Percentiles rank a stretch among this genome's conserved stretches.
Evolutionary conservation across 2,888 invertebrate genomes (phyloP).

Genomic region (Polydrusus cervinus): DNA sequence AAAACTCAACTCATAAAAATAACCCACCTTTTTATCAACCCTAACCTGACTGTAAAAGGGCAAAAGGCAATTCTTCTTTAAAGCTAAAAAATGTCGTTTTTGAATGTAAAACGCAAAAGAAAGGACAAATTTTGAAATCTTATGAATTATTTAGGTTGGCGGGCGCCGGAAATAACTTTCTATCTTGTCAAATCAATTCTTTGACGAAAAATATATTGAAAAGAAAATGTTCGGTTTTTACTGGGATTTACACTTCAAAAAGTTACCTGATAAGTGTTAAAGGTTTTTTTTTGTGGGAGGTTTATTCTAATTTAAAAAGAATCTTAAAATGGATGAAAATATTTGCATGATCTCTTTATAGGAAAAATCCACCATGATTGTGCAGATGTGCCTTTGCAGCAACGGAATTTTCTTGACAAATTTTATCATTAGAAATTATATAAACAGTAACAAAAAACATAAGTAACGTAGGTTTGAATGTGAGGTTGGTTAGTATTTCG

Average conservation of each 20-base stretch:
- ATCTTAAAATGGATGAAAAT: not conserved
- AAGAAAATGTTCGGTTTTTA: not conserved
- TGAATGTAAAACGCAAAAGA: conserved; percentile 1
- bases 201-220: conserved; percentile 17
- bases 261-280: conserved; percentile 5
- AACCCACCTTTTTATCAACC: not conserved
- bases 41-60: not conserved
- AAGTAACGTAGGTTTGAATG: too few relatives aligned
- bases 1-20: not conserved
- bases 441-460: too few relatives aligned
- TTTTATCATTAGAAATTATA: not conserved
- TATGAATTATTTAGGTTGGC: conserved; percentile 8
- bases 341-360: not conserved
- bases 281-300: not conserved
- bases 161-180: not conserved
- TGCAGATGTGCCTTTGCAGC: not conserved
- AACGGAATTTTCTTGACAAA: not conserved
- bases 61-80: not conserved
- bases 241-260: conserved; percentile 8
- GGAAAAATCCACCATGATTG: not conserved
- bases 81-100: conserved; percentile 1
- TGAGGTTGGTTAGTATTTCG: too few relatives aligned
- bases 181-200: conserved; percentile 13
- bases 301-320: not conserved
- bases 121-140: conserved; percentile 12